Percentiles rank a stretch among this genome's conserved stretches.
Conservation (phyloP, 1,140 invertebrate genomes). For the Aphis craccivora region DNA sequence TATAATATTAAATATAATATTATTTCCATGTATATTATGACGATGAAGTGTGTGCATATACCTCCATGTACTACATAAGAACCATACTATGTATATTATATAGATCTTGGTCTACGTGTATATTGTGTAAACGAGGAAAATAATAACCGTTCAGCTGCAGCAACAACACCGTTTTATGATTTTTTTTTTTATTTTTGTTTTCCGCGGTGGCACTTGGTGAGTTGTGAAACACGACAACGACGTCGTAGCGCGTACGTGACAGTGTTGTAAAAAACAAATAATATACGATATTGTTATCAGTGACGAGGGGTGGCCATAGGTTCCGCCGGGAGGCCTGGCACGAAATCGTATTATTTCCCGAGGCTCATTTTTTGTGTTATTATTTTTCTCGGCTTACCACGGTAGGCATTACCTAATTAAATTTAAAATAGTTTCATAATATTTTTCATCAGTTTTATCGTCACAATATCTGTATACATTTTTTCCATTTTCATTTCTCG, state of each 20-base stretch:
- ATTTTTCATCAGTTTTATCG: background rate
- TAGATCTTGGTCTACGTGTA: background rate
- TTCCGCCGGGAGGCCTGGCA: too few relatives aligned
- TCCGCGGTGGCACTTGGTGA: background rate
- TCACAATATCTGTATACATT: background rate
- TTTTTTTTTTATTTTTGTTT: background rate
- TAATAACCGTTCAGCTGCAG: background rate
- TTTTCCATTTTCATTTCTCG: background rate
- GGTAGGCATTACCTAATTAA: background rate
- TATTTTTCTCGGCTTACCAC: too few relatives aligned
- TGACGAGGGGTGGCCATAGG: background rate
- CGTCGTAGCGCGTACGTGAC: background rate
- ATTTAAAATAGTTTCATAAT: background rate
- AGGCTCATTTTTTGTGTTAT: background rate
- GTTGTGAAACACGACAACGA: background rate
- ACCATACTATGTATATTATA: background rate
- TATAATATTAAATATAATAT: background rate
- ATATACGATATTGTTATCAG: background rate
- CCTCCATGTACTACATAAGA: background rate
- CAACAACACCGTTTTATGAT: background rate
- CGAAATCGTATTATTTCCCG: background rate
- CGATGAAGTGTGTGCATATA: background rate
- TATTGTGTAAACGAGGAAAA: slow-evolving; percentile 15
- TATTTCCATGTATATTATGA: background rate
- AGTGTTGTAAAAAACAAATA: background rate